phyloP scores from a whole-genome alignment of 2,888 invertebrate species.

The Drosophila kokeensis region DNA sequence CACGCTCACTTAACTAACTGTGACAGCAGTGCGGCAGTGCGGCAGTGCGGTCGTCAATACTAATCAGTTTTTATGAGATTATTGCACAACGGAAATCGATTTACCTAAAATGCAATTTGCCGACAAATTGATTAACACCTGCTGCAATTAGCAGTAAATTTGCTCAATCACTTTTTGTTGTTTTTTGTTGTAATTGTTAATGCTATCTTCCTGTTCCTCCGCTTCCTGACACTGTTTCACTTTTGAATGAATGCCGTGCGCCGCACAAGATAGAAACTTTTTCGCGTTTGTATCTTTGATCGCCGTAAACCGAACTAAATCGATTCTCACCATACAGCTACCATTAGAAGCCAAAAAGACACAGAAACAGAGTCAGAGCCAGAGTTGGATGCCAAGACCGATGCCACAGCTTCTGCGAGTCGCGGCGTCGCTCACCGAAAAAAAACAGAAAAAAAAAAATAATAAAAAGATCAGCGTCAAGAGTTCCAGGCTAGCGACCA shows the following conservation, averaged over 20 bases:
- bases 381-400: constrained; percentile 13
- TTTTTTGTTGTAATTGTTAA: background rate
- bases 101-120: constrained; percentile 59
- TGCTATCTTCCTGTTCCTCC: constrained; percentile 16
- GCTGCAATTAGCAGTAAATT: constrained; percentile 44
- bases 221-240: constrained; percentile 38
- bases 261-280: constrained; percentile 76
- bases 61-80: constrained; percentile 45
- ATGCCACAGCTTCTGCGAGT: constrained; percentile 65
- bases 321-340: constrained; percentile 83
- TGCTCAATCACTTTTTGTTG: constrained; percentile 10
- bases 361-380: constrained; percentile 33
- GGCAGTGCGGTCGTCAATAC: constrained; percentile 34
- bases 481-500: constrained; percentile 74
- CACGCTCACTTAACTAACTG: constrained; percentile 69
- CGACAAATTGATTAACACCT: constrained; percentile 55
- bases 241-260: constrained; percentile 29
- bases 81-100: constrained; percentile 59
- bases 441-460: constrained; percentile 19
- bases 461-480: constrained; percentile 43
- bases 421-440: constrained; percentile 54
- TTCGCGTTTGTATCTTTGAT: constrained; percentile 84
- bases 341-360: constrained; percentile 83
- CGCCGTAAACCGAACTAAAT: constrained; percentile 84
- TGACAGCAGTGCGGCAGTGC: constrained; percentile 30